Base-by-base conservation (phyloP, 2,113 vertebrate genomes). In the Callopanchax toddi region DNA sequence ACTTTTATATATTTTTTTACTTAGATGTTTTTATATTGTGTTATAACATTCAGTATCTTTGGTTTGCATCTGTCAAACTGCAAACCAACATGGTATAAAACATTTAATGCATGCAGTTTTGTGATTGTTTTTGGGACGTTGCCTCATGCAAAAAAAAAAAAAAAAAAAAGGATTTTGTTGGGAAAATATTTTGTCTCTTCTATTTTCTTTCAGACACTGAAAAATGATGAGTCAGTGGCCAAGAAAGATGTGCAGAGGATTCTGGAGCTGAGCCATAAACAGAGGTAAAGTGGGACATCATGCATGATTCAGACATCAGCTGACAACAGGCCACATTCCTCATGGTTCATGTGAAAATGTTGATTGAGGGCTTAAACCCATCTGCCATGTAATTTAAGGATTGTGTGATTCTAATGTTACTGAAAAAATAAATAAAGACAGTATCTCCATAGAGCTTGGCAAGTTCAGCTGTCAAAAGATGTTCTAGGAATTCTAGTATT, bases 231-330 rank as follows among this genome's bases (percentile, higher is more conserved):
- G 79, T 92, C 93, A 3, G 94, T 95, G 37, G 84, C 95, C 67
- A 97, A 95, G 93, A 94, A 76, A 58, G 95, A 98, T 75, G 94
- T 98, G 45, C 94, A 96, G 87, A 94, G 94, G 68, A 96, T 98
- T 76, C 89, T 98, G 91, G 95, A 97, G 83, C 88, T 97, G 85
- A 94, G 95, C 86, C 93, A 96, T 91, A 98, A 96, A 77, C 96
- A 98, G 89, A 97, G 96, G 97, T 99, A 94, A 91, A 64, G 37
- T 56, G 17, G 48, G 44, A 36, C 66, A 45, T 56, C 39, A n/a
- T 34, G 52, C 50, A 18, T 43, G 49, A 68, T 23, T 70, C 48
- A 57, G 20, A 60, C 53, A 36, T 22, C 18, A 64, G 25, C 44
- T 53, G 13, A 51, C 40, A 51, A 57, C 71, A 22, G 32, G 21